A percentile compares a stretch with the other conserved stretches of the same genome.
These are phyloP conservation scores for Neodontobutis hainanensis DNA, from an alignment of 2,113 vertebrate species.

Conservation along the genomic window DNA sequence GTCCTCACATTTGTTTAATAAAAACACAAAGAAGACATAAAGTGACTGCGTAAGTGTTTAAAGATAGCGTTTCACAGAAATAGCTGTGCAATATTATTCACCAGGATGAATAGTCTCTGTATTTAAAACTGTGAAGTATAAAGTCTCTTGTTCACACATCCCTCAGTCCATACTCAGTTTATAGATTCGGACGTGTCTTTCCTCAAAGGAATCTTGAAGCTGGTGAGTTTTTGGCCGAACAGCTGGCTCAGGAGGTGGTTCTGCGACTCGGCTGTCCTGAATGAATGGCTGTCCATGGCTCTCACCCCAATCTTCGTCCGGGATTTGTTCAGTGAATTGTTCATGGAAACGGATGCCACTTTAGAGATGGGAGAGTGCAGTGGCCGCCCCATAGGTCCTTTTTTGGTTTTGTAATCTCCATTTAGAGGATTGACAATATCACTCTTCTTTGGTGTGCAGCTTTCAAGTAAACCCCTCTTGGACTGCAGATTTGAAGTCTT, in stretches of 20 bases:
- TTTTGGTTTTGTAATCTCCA: conserved; percentile 83
- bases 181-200: conserved; percentile 91
- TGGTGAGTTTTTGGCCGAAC: conserved; percentile 96
- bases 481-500: conserved; percentile 76
- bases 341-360: conserved; percentile 75
- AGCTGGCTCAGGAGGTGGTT: conserved; percentile 95
- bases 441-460: conserved; percentile 79
- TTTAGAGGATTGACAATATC: conserved; percentile 77
- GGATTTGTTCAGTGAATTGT: conserved; percentile 80
- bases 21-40: conserved; percentile 86
- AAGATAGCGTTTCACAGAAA: conserved; percentile 83
- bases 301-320: conserved; percentile 78
- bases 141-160: conserved; percentile 74
- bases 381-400: conserved; percentile 78
- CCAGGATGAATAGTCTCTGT: conserved; percentile 81
- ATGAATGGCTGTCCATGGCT: conserved; percentile 76
- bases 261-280: conserved; percentile 93
- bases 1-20: conserved; percentile 83
- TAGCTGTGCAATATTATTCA: conserved; percentile 89
- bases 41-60: conserved; percentile 80
- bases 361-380: conserved; percentile 82
- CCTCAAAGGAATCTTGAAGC: conserved; percentile 98
- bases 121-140: conserved; percentile 70
- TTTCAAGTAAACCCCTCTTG: conserved; percentile 78
- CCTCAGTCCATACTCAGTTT: conserved; percentile 66